Percentiles rank a stretch among this genome's conserved stretches.
Evolutionary conservation across 2,888 invertebrate species (phyloP).

Genomic region (Spicauda simplicius): DNA sequence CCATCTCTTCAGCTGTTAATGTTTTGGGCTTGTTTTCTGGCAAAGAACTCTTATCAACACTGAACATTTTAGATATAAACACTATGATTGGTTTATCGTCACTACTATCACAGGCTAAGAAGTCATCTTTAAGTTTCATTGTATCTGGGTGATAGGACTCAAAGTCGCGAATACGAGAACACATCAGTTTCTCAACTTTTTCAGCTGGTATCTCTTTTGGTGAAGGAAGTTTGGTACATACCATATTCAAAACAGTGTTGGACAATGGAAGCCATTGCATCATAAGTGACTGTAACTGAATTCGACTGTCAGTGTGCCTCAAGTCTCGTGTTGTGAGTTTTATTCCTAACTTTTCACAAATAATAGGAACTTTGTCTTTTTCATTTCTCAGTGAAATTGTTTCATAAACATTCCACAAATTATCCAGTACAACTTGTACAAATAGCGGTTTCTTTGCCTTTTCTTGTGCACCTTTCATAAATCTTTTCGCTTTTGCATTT

Average conservation of each 20-base stretch:
- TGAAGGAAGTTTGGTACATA: conserved; percentile 92
- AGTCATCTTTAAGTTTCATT: conserved; percentile 88
- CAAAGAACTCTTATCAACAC: conserved; percentile 89
- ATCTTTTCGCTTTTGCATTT: conserved; percentile 92
- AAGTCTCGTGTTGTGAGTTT: conserved; percentile 91
- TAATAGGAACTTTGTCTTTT: conserved; percentile 88
- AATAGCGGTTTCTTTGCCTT: conserved; percentile 97
- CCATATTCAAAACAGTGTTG: conserved; percentile 91
- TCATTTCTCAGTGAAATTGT: conserved; percentile 91
- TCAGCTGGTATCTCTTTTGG: conserved; percentile 90
- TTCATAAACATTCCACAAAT: conserved; percentile 95
- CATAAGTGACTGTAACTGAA: conserved; percentile 92
- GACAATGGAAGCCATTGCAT: conserved; percentile 96
- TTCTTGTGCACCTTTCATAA: conserved; percentile 94
- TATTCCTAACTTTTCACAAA: conserved; percentile 91
- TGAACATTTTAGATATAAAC: conserved; percentile 96
- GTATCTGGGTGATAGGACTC: conserved; percentile 88
- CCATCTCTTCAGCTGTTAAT: conserved; percentile 90
- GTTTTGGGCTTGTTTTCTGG: conserved; percentile 92
- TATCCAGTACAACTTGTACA: conserved; percentile 95
- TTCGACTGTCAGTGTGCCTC: conserved; percentile 90
- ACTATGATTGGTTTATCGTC: conserved; percentile 88
- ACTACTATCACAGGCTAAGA: conserved; percentile 87
- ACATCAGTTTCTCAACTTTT: conserved; percentile 93
- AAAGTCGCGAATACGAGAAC: conserved; percentile 88